These are phyloP conservation scores for Apamea epomidion DNA, from an alignment of 2,888 invertebrate genomes.

Conservation along the genomic window DNA sequence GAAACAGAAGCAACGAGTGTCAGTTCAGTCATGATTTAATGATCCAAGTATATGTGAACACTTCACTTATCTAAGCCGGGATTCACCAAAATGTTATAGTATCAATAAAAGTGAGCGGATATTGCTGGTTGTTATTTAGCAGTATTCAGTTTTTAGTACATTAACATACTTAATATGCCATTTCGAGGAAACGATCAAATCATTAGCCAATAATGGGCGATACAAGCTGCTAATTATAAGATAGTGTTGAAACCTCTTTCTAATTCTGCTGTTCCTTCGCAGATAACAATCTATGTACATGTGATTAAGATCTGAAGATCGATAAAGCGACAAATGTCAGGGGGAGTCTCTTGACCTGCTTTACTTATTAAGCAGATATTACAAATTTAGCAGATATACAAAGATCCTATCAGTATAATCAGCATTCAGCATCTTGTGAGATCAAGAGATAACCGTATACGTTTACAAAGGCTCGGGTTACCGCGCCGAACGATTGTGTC, in stretches of 20 bases:
- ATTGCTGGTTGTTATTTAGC: neutral
- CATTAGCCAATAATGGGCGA: neutral
- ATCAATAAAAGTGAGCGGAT: neutral
- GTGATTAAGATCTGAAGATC: slow-evolving; percentile 34
- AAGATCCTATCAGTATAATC: slow-evolving; percentile 25
- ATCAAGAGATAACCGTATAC: slow-evolving; percentile 19
- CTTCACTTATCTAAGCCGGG: neutral
- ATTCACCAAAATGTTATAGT: neutral
- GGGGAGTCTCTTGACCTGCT: slow-evolving; percentile 26
- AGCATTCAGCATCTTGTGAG: slow-evolving; percentile 25
- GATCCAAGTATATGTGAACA: neutral
- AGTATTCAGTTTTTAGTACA: neutral
- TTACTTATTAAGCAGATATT: slow-evolving; percentile 24
- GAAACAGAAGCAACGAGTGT: neutral
- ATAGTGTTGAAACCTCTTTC: slow-evolving; percentile 4
- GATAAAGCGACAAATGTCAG: slow-evolving; percentile 37
- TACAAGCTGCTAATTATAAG: neutral
- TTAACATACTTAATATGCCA: slow-evolving; percentile 3
- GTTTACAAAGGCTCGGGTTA: slow-evolving; percentile 9
- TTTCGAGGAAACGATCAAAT: neutral
- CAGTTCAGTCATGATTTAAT: neutral
- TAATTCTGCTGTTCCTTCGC: slow-evolving; percentile 11
- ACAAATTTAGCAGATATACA: too few relatives aligned
- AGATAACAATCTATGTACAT: slow-evolving; percentile 32
- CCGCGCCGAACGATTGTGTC: neutral